Percentiles rank a stretch among this genome's conserved stretches.
These are phyloP conservation scores for Tor tambroides DNA, from an alignment of 2,113 vertebrate genomes.

Conservation along the genomic window DNA sequence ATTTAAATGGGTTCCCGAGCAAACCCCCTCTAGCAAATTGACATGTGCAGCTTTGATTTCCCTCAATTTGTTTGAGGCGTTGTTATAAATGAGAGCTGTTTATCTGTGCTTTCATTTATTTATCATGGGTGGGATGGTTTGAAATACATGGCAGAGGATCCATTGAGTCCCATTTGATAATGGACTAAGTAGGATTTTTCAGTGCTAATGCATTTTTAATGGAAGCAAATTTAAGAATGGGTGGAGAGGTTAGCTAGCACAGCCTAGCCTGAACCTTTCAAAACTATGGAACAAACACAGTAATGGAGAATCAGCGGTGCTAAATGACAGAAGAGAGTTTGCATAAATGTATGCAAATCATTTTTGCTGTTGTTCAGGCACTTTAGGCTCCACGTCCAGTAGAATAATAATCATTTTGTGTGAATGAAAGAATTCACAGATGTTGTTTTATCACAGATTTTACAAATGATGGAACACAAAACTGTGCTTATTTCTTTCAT, in stretches of 20 bases:
- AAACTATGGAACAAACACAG: not conserved
- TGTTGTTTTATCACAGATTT: conserved; percentile 1
- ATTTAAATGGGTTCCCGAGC: not conserved
- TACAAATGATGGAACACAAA: not conserved
- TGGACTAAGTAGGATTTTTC: conserved; percentile 36
- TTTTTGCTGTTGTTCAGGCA: conserved; percentile 20
- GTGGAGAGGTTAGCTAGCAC: conserved; percentile 22
- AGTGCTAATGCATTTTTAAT: conserved; percentile 57
- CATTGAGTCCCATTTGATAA: conserved; percentile 43
- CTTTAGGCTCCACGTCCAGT: not conserved
- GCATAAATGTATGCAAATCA: not conserved
- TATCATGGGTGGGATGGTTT: conserved; percentile 25
- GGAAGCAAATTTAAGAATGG: conserved; percentile 40
- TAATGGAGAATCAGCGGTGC: not conserved
- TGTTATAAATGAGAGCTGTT: conserved; percentile 2
- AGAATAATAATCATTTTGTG: not conserved
- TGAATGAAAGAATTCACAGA: not conserved
- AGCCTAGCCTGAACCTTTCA: conserved; percentile 25
- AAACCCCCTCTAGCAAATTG: conserved; percentile 6
- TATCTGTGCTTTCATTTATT: conserved; percentile 33
- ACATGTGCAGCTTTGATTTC: conserved; percentile 33
- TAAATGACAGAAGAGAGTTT: conserved; percentile 16
- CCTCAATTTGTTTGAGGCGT: not conserved
- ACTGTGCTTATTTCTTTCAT: not conserved
- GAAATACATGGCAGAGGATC: conserved; percentile 26